Base-by-base conservation (phyloP, 2,888 invertebrate genomes). In the Vannuccia rotundouncinata region DNA sequence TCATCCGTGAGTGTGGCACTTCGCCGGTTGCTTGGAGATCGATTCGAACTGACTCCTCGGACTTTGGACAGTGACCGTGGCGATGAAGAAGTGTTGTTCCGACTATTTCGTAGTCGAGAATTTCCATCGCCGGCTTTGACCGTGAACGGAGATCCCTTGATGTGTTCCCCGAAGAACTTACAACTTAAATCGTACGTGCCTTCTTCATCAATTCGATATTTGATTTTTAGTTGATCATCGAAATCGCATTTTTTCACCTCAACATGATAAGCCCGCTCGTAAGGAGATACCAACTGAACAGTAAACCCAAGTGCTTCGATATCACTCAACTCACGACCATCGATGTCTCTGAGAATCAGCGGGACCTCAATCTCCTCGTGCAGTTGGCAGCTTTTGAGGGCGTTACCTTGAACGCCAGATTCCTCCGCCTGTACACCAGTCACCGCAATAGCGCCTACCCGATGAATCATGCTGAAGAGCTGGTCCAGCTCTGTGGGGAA, bases 131-230 rank as follows among this genome's bases (percentile, higher is more conserved):
- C 30, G 10, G 77, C 77, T 27, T 77, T 27, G 0, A 80, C 80
- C 1, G 75, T 86, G 84, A 89, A 89, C 0, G 89, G 89, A 59
- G 88, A 89, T 17, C 88, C 88, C 80, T 73, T 73, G 2, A 89
- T 88, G 79, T 87, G 87, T 81, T 87, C 86, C 25, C 87, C 88
- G 83, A 87, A 89, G 30, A 89, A 83, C 74, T 85, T 85, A 28
- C 89, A 85, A 73, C 85, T 85, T 82, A 89, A 84, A 27, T 84
- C 83, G 84, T 88, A 88, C 0, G 83, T 83, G 17, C 89, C 89
- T 81, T 87, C 45, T 17, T 80, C 1, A 27, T 76, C 75, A 13
- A 80, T 59, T 29, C 31, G 25, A 60, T 80, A 80, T 5, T n/a
- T 13, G 13, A 80, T 22, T 10, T 80, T 31, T 10, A 80, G 22